phyloP scores from a whole-genome alignment of 2,888 invertebrate species.

The Erebia palarica region DNA sequence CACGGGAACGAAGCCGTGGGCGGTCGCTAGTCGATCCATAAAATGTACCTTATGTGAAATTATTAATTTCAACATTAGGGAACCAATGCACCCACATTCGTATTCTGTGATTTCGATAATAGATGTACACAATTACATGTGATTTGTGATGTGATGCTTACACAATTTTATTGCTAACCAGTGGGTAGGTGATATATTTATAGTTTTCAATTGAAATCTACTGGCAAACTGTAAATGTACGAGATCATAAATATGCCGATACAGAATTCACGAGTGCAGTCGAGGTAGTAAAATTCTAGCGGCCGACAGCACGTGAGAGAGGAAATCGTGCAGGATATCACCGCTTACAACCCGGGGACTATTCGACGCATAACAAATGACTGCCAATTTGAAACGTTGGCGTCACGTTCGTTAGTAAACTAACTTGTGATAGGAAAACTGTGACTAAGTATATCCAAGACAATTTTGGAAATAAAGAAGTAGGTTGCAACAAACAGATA shows the following conservation, averaged over 20 bases:
- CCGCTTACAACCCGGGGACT: constrained; percentile 53
- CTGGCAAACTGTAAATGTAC: constrained; percentile 35
- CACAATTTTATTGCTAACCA: not conserved
- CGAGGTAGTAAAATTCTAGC: constrained; percentile 45
- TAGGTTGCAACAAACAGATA: not conserved
- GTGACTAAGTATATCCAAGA: not conserved
- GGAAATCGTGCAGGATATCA: constrained; percentile 49
- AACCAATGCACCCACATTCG: too few relatives aligned
- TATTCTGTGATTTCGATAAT: too few relatives aligned
- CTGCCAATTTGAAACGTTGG: constrained; percentile 26
- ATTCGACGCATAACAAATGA: constrained; percentile 44
- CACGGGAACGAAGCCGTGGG: too few relatives aligned
- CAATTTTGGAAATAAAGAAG: not conserved
- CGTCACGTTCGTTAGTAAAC: too few relatives aligned
- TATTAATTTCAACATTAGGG: too few relatives aligned
- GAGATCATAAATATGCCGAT: constrained; percentile 43
- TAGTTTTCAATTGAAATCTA: constrained; percentile 29
- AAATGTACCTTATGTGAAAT: too few relatives aligned
- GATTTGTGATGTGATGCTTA: not conserved
- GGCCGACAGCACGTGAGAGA: constrained; percentile 38
- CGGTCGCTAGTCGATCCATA: too few relatives aligned
- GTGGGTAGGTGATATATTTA: not conserved
- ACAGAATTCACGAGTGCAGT: constrained; percentile 37
- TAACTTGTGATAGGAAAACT: not conserved
- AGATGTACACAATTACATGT: too few relatives aligned